Percentiles rank a stretch among this genome's conserved stretches.
Evolutionary conservation across 2,888 invertebrate genomes (phyloP).

Genomic region (Belgica antarctica): DNA sequence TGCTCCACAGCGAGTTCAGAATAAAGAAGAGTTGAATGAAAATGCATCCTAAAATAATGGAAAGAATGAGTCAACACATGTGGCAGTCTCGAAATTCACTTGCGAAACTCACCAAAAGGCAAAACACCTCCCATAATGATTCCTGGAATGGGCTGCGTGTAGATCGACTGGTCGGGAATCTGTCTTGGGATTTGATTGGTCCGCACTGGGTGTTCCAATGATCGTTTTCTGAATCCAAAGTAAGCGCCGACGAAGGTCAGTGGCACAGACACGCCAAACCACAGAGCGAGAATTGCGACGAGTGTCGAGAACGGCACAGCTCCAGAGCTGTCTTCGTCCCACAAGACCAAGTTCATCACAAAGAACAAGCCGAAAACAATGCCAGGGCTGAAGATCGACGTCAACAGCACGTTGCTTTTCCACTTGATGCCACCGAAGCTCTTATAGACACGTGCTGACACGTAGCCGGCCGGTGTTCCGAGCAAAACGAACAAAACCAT

Average conservation of each 20-base stretch:
- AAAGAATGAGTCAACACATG: neutral
- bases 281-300: conserved; percentile 87
- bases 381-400: conserved; percentile 94
- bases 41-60: conserved; percentile 70
- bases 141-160: conserved; percentile 93
- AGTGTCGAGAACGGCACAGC: conserved; percentile 96
- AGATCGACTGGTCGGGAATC: conserved; percentile 97
- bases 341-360: conserved; percentile 91
- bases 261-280: conserved; percentile 98
- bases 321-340: conserved; percentile 94
- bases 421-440: conserved; percentile 98
- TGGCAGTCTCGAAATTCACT: conserved; percentile 52
- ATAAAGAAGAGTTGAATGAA: conserved; percentile 99
- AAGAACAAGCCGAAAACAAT: conserved; percentile 97
- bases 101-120: conserved; percentile 68
- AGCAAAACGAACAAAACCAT: conserved; percentile 95
- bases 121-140: conserved; percentile 98
- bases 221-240: conserved; percentile 95
- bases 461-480: conserved; percentile 95
- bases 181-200: conserved; percentile 98
- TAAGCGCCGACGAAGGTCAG: conserved; percentile 97
- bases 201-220: conserved; percentile 94
- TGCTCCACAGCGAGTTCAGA: conserved; percentile 95
- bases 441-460: conserved; percentile 95
- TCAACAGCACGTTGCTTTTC: conserved; percentile 96